These are phyloP conservation scores for Aricia agestis DNA, from an alignment of 1,140 invertebrate species.

Conservation along the genomic window DNA sequence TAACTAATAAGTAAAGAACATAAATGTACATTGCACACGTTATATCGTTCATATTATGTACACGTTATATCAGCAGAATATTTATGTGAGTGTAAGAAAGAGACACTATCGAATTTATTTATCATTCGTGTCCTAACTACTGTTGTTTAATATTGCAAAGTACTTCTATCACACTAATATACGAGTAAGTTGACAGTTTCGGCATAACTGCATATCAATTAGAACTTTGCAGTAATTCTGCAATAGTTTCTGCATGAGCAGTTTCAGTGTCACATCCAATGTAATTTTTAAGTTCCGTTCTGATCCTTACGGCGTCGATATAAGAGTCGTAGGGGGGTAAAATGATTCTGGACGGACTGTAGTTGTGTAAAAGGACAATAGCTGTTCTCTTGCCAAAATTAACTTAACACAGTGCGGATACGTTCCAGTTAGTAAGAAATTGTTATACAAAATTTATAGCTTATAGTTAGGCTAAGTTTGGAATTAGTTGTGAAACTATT, in stretches of 20 bases:
- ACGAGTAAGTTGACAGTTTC: neutral
- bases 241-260: neutral
- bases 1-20: too few species aligned
- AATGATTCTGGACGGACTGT: too few species aligned
- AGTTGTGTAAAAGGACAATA: neutral
- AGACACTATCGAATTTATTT: too few species aligned
- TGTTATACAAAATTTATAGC: constrained; percentile 1
- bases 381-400: neutral
- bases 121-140: too few species aligned
- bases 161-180: neutral
- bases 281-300: too few species aligned
- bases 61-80: too few species aligned
- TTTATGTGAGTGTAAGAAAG: too few species aligned
- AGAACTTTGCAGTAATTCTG: neutral
- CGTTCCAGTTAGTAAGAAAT: neutral
- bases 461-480: neutral
- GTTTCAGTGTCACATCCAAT: neutral
- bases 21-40: too few species aligned
- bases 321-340: too few species aligned
- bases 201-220: neutral
- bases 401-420: neutral
- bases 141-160: neutral
- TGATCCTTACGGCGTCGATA: too few species aligned
- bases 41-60: too few species aligned
- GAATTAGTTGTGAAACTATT: neutral